phyloP scores from a whole-genome alignment of 2,888 invertebrate genomes.

The Tyria jacobaeae region DNA sequence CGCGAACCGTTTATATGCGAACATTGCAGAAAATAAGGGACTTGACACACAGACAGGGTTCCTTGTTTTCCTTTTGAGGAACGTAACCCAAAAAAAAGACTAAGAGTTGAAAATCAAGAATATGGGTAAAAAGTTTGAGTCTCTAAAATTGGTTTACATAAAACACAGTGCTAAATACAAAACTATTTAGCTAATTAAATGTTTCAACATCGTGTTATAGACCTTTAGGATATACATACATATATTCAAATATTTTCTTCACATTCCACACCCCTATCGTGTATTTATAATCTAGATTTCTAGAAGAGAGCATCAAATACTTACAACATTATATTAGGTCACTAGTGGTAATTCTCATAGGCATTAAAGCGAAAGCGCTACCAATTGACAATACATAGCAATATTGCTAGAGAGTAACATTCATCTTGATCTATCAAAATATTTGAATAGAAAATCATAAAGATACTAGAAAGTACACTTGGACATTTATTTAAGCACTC shows the following conservation, averaged over 20 bases:
- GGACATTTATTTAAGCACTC: background rate
- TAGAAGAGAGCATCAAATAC: conserved; percentile 53
- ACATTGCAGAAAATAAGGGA: too few relatives aligned
- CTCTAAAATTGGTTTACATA: background rate
- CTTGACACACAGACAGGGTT: too few relatives aligned
- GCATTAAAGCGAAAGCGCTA: conserved; percentile 29
- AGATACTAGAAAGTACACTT: background rate
- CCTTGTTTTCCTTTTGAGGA: too few relatives aligned
- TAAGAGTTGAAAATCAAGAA: too few relatives aligned
- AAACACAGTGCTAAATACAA: conserved; percentile 9
- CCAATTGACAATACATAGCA: conserved; percentile 36
- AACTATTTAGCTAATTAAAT: conserved; percentile 41
- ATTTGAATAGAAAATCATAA: background rate
- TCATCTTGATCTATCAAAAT: background rate
- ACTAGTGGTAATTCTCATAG: conserved; percentile 30
- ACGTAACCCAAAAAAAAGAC: too few relatives aligned
- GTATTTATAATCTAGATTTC: conserved; percentile 54
- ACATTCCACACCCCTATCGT: conserved; percentile 21
- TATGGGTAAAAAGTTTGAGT: background rate
- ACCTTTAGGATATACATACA: conserved; percentile 39
- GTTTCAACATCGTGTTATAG: conserved; percentile 44
- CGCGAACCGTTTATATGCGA: too few relatives aligned
- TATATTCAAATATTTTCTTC: conserved; percentile 43
- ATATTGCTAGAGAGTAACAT: background rate
- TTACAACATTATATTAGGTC: conserved; percentile 30